Conservation (phyloP, 2,797 vertebrate genomes). For the Ispidina lecontei region DNA sequence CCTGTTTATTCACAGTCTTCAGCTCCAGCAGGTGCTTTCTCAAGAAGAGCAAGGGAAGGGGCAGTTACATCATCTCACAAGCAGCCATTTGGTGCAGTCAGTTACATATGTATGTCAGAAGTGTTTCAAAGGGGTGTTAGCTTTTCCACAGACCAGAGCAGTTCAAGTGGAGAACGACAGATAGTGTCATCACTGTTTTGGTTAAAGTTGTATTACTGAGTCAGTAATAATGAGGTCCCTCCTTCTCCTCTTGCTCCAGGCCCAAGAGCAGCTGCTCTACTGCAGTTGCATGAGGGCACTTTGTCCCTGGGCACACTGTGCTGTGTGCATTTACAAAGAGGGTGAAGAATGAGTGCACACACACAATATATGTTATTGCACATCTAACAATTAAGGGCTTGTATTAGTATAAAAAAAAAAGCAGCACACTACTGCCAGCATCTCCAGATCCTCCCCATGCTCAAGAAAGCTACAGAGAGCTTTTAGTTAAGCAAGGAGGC, state of each 20-base stretch:
- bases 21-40: conserved; percentile 65
- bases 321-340: not conserved
- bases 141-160: conserved; percentile 44
- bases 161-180: conserved; percentile 32
- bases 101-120: conserved; percentile 51
- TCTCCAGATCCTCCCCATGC: not conserved
- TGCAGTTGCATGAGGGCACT: not conserved
- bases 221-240: not conserved
- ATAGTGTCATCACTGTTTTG: conserved; percentile 14
- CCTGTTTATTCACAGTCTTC: conserved; percentile 48
- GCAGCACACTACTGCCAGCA: not conserved
- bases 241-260: not conserved
- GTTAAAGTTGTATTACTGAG: conserved; percentile 6
- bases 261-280: not conserved
- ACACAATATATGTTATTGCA: not conserved
- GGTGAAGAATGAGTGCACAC: not conserved
- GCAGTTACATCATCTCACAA: conserved; percentile 59
- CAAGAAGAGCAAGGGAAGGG: conserved; percentile 46
- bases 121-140: conserved; percentile 46
- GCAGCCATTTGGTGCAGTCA: conserved; percentile 45
- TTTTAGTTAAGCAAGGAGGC: not conserved
- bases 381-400: not conserved
- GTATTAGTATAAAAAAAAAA: conserved; percentile 7
- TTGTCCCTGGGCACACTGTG: not conserved
- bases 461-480: not conserved